Base-by-base conservation (phyloP, 2,113 vertebrate species). In the Oenanthe oenanthe region DNA sequence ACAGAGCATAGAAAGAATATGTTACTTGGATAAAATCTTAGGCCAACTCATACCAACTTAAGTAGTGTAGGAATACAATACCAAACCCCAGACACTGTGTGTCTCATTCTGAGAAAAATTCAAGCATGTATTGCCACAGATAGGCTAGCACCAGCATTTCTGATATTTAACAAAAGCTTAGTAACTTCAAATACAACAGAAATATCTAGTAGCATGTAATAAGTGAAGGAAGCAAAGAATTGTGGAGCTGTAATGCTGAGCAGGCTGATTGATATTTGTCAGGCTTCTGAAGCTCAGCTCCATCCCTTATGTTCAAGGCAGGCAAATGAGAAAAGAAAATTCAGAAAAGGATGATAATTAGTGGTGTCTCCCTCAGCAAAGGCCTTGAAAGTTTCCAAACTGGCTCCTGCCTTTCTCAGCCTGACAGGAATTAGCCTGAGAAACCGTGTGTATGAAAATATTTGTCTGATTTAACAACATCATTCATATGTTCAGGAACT, bases 121-220 rank as follows among this genome's bases (percentile, higher is more conserved):
- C 36, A 86, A 93, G 70, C 18, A 92, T 68, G 38, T 84, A 54
- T 67, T 95, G 77, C 45, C 78, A 92, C 77, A 92, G 88, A 90
- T 57, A 95, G 83, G 80, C 36, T 57, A 94, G 89, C 78, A 92
- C 43, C 85, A 86, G 36, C 43, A 73, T 91, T 89, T 93, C 67
- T 95, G 74, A 83, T 88, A 48, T 63, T 90, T 84, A 85, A 92
- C 71, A 95, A 97, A 94, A 95, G 34, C 54, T 94, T 85, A 91
- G 75, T 76, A 65, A 89, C 50, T 93, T 70, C 68, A 90, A 93
- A 74, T 88, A 53, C 56, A 85, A 43, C 24, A 95, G 91, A 92
- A 94, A 73, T 80, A 93, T 85, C 80, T 74, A 85, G 82, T 53
- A 90, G 87, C 80, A 96, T 89, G 66, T 96, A 89, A 94, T 17